Evolutionary conservation across 2,888 invertebrate species (phyloP).

Genomic region (Orthosia gothica): DNA sequence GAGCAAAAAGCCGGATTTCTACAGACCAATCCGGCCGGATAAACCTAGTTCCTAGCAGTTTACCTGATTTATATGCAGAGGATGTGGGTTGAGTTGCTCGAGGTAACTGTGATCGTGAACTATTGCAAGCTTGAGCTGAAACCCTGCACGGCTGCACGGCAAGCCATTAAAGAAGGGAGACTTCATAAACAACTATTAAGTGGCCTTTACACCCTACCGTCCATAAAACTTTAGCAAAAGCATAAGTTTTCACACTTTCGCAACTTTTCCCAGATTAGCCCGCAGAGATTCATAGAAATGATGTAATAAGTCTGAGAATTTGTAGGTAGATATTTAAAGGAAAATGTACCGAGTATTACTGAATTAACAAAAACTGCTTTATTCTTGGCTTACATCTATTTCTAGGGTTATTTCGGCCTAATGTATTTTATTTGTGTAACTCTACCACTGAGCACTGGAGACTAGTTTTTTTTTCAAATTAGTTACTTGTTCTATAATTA

Average conservation of each 20-base stretch:
- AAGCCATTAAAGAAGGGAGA: conserved; percentile 21
- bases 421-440: background rate
- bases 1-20: background rate
- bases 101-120: conserved; percentile 10
- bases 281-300: background rate
- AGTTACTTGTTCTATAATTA: background rate
- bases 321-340: background rate
- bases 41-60: conserved; percentile 1
- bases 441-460: too few relatives aligned
- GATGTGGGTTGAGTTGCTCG: conserved; percentile 5
- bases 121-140: conserved; percentile 21
- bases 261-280: background rate
- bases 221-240: conserved; percentile 37
- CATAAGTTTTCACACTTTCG: conserved; percentile 12
- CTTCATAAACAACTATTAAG: conserved; percentile 48
- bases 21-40: background rate
- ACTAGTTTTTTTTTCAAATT: background rate
- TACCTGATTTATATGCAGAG: conserved; percentile 49
- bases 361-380: background rate
- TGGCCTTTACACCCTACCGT: conserved; percentile 35
- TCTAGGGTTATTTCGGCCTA: background rate
- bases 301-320: conserved; percentile 15
- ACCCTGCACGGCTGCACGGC: conserved; percentile 11
- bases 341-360: background rate
- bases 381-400: background rate